Percentiles rank a stretch among this genome's conserved stretches.
Evolutionary conservation across 2,888 invertebrate genomes (phyloP).

Genomic region (Sesia bembeciformis): DNA sequence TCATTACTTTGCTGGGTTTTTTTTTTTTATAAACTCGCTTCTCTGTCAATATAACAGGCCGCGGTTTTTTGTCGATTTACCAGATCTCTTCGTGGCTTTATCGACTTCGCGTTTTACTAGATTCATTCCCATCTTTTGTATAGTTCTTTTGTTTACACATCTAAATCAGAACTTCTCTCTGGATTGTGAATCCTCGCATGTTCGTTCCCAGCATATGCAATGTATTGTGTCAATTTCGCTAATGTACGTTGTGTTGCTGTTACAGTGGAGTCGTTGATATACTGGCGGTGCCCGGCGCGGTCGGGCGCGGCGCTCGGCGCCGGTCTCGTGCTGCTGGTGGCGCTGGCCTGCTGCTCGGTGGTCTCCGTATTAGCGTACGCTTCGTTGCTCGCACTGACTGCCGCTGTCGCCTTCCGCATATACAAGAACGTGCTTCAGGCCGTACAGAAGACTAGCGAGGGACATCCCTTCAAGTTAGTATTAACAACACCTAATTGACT

Average conservation of each 20-base stretch:
- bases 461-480: constrained; percentile 97
- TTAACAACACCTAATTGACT: too few species aligned
- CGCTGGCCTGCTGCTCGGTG: constrained; percentile 95
- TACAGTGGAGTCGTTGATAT: constrained; percentile 95
- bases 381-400: constrained; percentile 87
- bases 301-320: constrained; percentile 95
- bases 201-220: not conserved
- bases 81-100: too few species aligned
- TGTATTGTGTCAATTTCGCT: not conserved
- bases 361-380: constrained; percentile 96
- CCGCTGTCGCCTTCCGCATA: constrained; percentile 94
- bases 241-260: constrained; percentile 15
- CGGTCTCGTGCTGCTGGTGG: constrained; percentile 90
- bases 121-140: too few species aligned
- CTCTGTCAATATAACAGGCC: too few species aligned
- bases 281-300: constrained; percentile 97
- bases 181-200: too few species aligned
- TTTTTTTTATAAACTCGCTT: too few species aligned
- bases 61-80: too few species aligned
- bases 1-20: too few species aligned
- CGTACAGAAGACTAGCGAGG: constrained; percentile 96
- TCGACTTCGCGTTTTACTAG: too few species aligned
- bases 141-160: too few species aligned
- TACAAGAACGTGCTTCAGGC: constrained; percentile 97
- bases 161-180: too few species aligned